These are phyloP conservation scores for Oreochromis spilurus DNA, from an alignment of 2,113 vertebrate species.

Conservation along the genomic window DNA sequence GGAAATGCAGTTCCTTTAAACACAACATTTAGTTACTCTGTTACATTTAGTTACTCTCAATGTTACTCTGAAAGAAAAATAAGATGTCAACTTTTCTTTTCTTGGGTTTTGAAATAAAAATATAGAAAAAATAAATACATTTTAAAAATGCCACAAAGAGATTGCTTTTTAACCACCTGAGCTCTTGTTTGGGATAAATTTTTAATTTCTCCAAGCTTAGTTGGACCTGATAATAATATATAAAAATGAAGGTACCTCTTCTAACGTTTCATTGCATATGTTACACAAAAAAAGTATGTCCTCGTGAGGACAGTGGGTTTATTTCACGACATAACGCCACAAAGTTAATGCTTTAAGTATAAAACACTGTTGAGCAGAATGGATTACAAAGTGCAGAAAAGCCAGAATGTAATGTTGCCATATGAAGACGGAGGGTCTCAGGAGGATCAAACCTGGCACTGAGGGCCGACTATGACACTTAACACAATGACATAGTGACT, in stretches of 20 bases:
- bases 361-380: not conserved
- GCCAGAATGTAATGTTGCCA: not conserved
- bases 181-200: not conserved
- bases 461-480: not conserved
- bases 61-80: not conserved
- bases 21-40: not conserved
- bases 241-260: not conserved
- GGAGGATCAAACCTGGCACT: not conserved
- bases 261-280: not conserved
- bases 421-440: not conserved
- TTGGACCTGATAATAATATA: not conserved
- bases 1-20: not conserved
- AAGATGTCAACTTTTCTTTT: not conserved
- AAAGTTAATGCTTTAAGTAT: not conserved
- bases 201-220: not conserved
- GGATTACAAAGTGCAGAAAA: not conserved
- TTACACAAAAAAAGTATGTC: not conserved
- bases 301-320: not conserved
- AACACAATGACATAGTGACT: not conserved
- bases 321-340: not conserved
- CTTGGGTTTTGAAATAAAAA: not conserved
- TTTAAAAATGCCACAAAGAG: not conserved
- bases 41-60: not conserved
- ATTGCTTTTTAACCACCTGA: not conserved
- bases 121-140: not conserved